Evolutionary conservation across 2,797 vertebrate species (phyloP).

Genomic region (Platalea minor): DNA sequence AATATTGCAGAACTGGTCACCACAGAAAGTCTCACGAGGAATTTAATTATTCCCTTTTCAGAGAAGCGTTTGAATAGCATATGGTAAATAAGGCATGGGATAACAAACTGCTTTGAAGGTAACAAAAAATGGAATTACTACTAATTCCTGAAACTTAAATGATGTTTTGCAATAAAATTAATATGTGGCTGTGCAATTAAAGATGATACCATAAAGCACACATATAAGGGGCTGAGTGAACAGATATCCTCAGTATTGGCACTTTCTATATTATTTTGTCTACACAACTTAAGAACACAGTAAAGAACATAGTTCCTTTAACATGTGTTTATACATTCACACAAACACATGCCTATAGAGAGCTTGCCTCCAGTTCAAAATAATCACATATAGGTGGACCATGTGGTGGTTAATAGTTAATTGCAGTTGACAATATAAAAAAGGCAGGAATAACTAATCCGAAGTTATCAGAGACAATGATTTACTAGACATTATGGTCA

Average conservation of each 20-base stretch:
- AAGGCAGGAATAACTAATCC: not conserved
- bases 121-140: not conserved
- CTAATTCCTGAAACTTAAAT: not conserved
- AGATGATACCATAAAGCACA: not conserved
- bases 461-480: not conserved
- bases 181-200: not conserved
- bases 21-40: not conserved
- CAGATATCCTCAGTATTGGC: not conserved
- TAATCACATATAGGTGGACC: not conserved
- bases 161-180: not conserved
- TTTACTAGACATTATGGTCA: not conserved
- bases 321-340: not conserved
- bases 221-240: not conserved
- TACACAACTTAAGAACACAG: not conserved
- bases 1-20: conserved; percentile 7
- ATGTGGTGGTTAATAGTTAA: not conserved
- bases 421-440: conserved; percentile 9
- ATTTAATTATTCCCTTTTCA: conserved; percentile 16
- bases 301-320: not conserved
- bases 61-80: not conserved
- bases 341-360: not conserved
- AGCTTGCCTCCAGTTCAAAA: not conserved
- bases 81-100: not conserved
- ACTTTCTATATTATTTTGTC: not conserved
- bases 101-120: not conserved